Conservation (phyloP, 2,888 invertebrate genomes). For the Anthophora plumipes region DNA sequence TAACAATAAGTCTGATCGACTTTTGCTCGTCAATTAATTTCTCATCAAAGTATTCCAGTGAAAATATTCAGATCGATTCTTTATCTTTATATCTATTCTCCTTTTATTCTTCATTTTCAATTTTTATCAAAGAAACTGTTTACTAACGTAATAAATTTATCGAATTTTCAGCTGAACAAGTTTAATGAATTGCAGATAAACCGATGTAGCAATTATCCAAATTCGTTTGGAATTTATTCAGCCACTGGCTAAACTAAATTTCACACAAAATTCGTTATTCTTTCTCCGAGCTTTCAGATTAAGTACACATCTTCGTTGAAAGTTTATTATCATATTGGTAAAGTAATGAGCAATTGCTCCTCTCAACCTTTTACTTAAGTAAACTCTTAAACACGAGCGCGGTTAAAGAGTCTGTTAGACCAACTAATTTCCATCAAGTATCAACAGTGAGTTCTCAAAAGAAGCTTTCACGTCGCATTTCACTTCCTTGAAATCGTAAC, state of each 20-base stretch:
- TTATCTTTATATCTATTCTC: too few species aligned
- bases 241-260: background rate
- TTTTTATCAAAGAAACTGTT: too few species aligned
- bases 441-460: background rate
- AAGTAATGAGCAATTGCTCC: background rate
- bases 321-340: slow-evolving; percentile 4
- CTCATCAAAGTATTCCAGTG: too few species aligned
- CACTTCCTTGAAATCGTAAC: background rate
- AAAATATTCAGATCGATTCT: too few species aligned
- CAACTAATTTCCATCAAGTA: background rate
- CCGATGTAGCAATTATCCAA: background rate
- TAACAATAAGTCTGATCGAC: background rate
- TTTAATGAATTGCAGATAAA: background rate
- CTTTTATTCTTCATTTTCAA: too few species aligned
- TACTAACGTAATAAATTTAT: too few species aligned
- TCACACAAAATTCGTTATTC: background rate
- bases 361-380: slow-evolving; percentile 5
- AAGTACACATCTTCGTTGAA: background rate
- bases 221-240: background rate
- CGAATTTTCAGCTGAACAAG: too few species aligned
- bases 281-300: background rate
- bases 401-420: slow-evolving; percentile 1
- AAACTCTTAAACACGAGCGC: background rate
- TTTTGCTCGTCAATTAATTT: too few species aligned
- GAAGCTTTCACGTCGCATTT: background rate